Evolutionary conservation across 1,140 invertebrate species (phyloP), one percentile per base, ranked within the genome.

Genomic region (Hyphantria cunea): DNA sequence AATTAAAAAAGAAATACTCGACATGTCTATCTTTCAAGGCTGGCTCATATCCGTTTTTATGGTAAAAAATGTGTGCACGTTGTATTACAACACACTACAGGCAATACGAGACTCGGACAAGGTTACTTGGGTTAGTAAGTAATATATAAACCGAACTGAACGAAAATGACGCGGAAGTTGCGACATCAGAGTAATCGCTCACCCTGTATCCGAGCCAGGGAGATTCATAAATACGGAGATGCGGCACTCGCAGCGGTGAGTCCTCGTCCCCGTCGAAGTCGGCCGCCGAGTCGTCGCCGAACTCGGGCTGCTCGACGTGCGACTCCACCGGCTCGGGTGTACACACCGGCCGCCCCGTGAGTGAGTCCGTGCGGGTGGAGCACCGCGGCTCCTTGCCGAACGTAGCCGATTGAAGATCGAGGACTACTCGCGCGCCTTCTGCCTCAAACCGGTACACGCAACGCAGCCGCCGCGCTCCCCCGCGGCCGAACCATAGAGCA

Each of bases 371-470:
- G 34, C 95, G 93, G 4, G 95, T 96, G 8, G 88, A 89, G 74
- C 96, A 97, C 12, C 89, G 78, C 6, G 82, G 82, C 33, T 74
- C 75, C 0, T 73, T 70, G 0, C 84, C 86, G 53, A 89, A 82
- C 6, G n/a, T 92, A 67, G 68, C 91, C 66, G 79, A 62, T 9
- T 63, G 39, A 48, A 87, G 82, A 5, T 79, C 62, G 9, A 97
- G 80, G 11, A 94, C 92, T 0, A 94, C 92, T 6, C 94, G 90
- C 62, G 94, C 94, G 0, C 91, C 78, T 12, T 92, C 93, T 3
- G 94, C 95, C 74, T 95, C 94, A 42, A 97, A 92, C 44, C 95
- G 92, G 80, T 96, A 96, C 34, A 93, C 91, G 77, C 96, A 96
- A 31, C 94, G 93, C n/a, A 96, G 76, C 60, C 94, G 93, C 32